A percentile compares a stretch with the other conserved stretches of the same genome.
Conservation (phyloP, 2,797 vertebrate species). For the Dromococcyx pavoninus region DNA sequence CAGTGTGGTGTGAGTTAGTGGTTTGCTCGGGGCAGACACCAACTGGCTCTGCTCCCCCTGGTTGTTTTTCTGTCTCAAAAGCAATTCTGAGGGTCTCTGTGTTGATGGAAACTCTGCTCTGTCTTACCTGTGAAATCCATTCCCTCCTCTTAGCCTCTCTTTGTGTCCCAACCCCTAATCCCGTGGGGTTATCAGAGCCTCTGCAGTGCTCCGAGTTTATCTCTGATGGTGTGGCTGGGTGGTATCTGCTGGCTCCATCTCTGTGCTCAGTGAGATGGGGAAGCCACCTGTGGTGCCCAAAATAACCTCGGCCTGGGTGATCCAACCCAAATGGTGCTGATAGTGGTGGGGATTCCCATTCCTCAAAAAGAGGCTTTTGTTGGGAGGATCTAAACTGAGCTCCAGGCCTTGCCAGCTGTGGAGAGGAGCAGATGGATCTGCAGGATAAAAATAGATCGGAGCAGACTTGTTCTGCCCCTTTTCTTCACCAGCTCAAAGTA, state of each 20-base stretch:
- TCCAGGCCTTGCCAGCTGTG: constrained; percentile 60
- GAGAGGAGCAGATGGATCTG: constrained; percentile 55
- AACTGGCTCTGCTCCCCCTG: not conserved
- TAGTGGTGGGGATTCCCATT: constrained; percentile 23
- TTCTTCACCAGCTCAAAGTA: constrained; percentile 18
- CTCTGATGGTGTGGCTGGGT: not conserved
- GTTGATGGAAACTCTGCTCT: not conserved
- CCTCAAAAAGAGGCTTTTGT: constrained; percentile 65
- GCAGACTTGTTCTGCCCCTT: constrained; percentile 40
- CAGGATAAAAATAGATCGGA: constrained; percentile 55
- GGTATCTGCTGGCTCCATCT: not conserved
- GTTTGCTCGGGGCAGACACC: not conserved
- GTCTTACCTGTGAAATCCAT: not conserved
- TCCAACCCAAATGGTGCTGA: not conserved
- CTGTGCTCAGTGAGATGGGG: not conserved
- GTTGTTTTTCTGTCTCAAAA: not conserved
- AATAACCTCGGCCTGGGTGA: constrained; percentile 45
- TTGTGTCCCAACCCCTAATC: not conserved
- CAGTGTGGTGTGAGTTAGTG: not conserved
- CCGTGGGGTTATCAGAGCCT: not conserved
- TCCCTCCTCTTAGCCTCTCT: not conserved
- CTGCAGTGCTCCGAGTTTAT: not conserved
- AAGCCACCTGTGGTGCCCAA: constrained; percentile 58
- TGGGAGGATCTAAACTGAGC: constrained; percentile 44
- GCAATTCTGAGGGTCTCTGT: not conserved